Conservation (phyloP, 2,797 vertebrate species). For the Pipistrellus nathusii region DNA sequence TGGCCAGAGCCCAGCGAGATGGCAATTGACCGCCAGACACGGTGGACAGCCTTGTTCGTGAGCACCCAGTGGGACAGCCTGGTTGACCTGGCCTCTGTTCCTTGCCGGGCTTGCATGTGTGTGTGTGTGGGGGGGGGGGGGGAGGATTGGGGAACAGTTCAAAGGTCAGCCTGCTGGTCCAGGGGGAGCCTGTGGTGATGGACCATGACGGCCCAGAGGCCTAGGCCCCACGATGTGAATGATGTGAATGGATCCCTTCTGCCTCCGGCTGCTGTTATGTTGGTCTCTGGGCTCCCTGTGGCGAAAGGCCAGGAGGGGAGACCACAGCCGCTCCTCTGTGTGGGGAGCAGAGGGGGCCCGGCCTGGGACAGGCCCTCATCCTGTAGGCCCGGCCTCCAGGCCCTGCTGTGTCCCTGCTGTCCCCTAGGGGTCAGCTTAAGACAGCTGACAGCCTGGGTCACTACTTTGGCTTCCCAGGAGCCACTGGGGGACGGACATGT, state of each 20-base stretch:
- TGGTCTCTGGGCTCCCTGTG: not conserved
- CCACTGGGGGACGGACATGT: not conserved
- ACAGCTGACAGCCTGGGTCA: not conserved
- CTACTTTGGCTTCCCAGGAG: not conserved
- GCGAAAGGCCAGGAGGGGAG: not conserved
- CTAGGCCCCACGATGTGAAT: no score
- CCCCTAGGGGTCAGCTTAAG: constrained; percentile 78
- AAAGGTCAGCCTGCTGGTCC: not conserved
- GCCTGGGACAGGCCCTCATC: not conserved
- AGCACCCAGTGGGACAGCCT: not conserved
- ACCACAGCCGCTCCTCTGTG: not conserved
- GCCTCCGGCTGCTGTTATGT: not conserved
- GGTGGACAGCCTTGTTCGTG: fast-evolving
- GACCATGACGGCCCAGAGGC: not conserved
- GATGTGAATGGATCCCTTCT: not conserved
- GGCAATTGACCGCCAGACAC: fast-evolving
- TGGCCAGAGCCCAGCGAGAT: not conserved
- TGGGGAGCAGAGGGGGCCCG: not conserved
- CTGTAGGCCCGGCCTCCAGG: fast-evolving
- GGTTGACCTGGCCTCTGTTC: not conserved
- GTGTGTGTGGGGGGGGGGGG: no score
- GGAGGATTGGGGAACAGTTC: not conserved
- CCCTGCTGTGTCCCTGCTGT: constrained; percentile 50
- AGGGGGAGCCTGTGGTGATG: not conserved
- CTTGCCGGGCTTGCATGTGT: not conserved